Evolutionary conservation across 1,140 invertebrate genomes (phyloP).

Genomic region (Psix sp.): DNA sequence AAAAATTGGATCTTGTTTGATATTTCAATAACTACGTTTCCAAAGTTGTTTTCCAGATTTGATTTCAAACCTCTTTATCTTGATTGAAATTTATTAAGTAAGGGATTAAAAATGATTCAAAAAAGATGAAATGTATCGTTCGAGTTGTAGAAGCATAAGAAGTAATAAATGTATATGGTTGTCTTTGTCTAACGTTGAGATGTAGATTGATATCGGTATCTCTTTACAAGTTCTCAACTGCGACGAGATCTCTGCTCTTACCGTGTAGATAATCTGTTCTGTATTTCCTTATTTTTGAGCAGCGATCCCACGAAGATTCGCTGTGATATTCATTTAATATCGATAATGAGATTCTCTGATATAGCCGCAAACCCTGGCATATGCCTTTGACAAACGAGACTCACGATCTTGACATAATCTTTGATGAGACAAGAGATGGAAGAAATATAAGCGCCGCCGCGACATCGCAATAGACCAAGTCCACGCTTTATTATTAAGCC

Average conservation of each 20-base stretch:
- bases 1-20: too few species aligned
- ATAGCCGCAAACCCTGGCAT: constrained; percentile 16
- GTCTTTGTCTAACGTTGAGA: constrained; percentile 61
- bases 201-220: constrained; percentile 67
- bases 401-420: constrained; percentile 37
- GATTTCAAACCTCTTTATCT: too few species aligned
- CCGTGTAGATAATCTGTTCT: constrained; percentile 17
- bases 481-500: constrained; percentile 27
- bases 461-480: constrained; percentile 16
- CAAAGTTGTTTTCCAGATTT: too few species aligned
- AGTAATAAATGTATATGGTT: too few species aligned
- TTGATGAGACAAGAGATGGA: constrained; percentile 26
- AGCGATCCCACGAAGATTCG: constrained; percentile 23
- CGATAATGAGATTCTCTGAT: constrained; percentile 34
- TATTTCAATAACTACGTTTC: too few species aligned
- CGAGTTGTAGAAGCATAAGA: too few species aligned
- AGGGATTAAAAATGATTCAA: too few species aligned
- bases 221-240: constrained; percentile 6
- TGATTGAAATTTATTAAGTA: too few species aligned
- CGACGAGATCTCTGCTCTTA: not conserved
- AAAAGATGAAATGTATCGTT: too few species aligned
- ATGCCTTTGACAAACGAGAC: constrained; percentile 19
- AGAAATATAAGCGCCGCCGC: constrained; percentile 13
- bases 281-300: constrained; percentile 9
- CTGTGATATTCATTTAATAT: constrained; percentile 18